Evolutionary conservation across 2,888 invertebrate species (phyloP), one percentile per base, ranked within the genome.

Genomic region (Blastobasis lacticolella): DNA sequence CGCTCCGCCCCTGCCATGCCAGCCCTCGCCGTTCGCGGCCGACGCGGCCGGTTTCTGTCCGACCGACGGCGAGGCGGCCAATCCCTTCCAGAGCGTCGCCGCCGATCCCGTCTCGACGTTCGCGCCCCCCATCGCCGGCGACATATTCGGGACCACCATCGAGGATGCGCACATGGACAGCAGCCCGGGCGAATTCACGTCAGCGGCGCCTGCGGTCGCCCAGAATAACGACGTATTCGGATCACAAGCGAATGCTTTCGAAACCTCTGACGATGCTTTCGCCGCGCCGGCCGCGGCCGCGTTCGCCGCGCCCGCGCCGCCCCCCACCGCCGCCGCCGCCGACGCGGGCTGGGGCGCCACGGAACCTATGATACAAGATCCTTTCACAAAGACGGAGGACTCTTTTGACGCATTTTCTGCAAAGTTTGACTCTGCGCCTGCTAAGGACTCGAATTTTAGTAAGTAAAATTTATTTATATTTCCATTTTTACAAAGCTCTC

Each of bases 391-490:
- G 50, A 74, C 82, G 1, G 78, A 83, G 53, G 87, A 90, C 44
- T 90, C 89, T 0, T 97, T 97, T 62, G 97, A 97, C 75, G 96
- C 95, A 0, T 97, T 97, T 66, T 92, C 96, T 4, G 94, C 95
- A 1, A 96, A 96, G 75, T 97, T 97, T 67, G 96, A 96, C 61
- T 93, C 91, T 42, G 92, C 92, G 5, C 83, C 87, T 46, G 74
- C 73, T 10, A 82, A 78, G 56, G 79, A 77, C 43, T 63, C 75
- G 55, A 77, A 76, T 47, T 66, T 74, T 50, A 78, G 82, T 79
- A 67, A 71, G 63, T 70, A 43, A 23, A 1, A 40, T 37, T 49
- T 45, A 44, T 10, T 4, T 37, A 37, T 5, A 46, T 43, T 42
- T 1, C 42, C 23, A 23, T 23, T 42, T 9, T 8, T 8, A 42